Evolutionary conservation across 2,113 vertebrate genomes (phyloP), one percentile per base, ranked within the genome.

Genomic region (Eidolon helvum): DNA sequence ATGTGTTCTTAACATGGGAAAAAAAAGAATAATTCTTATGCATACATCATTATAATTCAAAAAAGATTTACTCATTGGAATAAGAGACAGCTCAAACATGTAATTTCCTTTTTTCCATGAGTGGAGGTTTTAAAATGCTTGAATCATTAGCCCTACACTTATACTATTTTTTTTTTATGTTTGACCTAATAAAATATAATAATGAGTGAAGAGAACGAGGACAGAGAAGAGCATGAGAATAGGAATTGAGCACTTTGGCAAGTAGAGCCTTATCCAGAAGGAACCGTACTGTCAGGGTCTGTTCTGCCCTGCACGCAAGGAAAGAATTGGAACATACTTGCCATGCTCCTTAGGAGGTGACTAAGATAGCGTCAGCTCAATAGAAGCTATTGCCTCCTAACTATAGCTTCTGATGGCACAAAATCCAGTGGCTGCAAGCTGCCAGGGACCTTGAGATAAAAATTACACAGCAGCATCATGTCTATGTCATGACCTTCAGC

Each of bases 21-120:
- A 79, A 88, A 86, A 28, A 4, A 59, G 26, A 84, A 61, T 83
- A 90, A 96, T 94, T 94, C 80, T 89, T 95, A 87, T 5, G 28
- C 96, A 24, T 90, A 93, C 33, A 89, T 63, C 71, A 45, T 95
- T 87, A 88, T 18, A 82, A 94, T 94, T 95, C 55, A 87, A 74
- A 97, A 85, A 97, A 69, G 63, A 92, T 94, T 82, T 95, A 96
- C 96, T 92, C 69, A 91, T 0, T 87, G 68, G 26, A 93, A 35
- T 43, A 94, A 91, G 38, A 87, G 61, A 95, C 48, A 90, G 63
- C 96, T 92, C 16, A 90, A 96, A 92, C 59, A 77, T 55, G 61
- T 19, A 87, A 96, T 68, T 95, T 75, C 84, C 38, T 90, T 53
- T 75, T 96, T 93, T 63, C 48, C 50, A 63, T 35, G 22, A 89